These are phyloP conservation scores for Budorcas taxicolor DNA, from an alignment of 2,113 vertebrate genomes.

Conservation along the genomic window DNA sequence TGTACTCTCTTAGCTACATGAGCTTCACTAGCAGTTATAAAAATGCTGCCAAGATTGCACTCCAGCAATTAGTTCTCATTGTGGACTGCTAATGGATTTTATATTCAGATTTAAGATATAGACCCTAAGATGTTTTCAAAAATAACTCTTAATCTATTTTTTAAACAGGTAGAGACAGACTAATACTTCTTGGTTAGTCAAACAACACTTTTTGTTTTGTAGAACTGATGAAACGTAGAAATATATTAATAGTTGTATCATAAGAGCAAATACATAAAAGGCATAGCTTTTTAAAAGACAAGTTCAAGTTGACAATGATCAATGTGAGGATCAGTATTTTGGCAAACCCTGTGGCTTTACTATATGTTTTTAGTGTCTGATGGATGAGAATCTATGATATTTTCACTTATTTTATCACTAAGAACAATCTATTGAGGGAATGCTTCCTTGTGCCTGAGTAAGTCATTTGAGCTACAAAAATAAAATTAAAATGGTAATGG, in stretches of 20 bases:
- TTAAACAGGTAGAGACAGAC: neutral
- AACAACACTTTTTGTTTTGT: neutral
- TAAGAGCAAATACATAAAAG: neutral
- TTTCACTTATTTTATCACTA: neutral
- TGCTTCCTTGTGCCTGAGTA: neutral
- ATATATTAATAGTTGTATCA: neutral
- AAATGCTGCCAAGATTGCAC: constrained; percentile 36
- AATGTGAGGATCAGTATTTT: neutral
- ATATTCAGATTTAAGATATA: neutral
- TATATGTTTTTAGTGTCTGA: neutral
- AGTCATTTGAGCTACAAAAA: constrained; percentile 3
- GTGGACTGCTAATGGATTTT: constrained; percentile 32
- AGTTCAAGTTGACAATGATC: neutral
- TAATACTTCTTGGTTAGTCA: neutral
- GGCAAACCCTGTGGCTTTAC: neutral
- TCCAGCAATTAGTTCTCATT: constrained; percentile 35
- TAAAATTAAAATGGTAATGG: neutral
- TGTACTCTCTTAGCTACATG: neutral
- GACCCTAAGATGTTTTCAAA: neutral
- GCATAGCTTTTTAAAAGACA: neutral
- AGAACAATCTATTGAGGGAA: neutral
- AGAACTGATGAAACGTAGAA: neutral
- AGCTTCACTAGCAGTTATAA: constrained; percentile 8
- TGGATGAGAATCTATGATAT: neutral
- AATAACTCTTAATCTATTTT: neutral